A percentile compares a stretch with the other conserved stretches of the same genome.
These are phyloP conservation scores for Trissoscelio sp. DNA, from an alignment of 2,888 invertebrate genomes.

Conservation along the genomic window DNA sequence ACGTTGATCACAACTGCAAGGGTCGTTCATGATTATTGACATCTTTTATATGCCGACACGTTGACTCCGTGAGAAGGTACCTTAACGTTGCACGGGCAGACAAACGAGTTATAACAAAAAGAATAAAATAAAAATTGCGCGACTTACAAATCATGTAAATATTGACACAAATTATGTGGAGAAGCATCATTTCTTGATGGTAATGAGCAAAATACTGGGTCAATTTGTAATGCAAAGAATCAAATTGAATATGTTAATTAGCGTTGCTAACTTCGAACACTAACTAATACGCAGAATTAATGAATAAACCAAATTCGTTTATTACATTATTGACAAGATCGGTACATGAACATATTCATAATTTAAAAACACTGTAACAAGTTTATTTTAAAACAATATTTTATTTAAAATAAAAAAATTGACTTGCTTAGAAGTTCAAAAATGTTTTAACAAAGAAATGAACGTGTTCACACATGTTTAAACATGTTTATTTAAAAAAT, in stretches of 20 bases:
- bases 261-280: neutral
- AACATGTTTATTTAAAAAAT: no score
- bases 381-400: no score
- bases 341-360: no score
- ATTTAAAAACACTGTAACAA: no score
- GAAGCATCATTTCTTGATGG: constrained; percentile 10
- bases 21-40: constrained; percentile 66
- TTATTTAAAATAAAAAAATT: no score
- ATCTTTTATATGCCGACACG: constrained; percentile 41
- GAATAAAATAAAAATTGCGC: constrained; percentile 27
- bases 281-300: neutral
- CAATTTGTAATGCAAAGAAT: constrained; percentile 38
- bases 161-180: constrained; percentile 12
- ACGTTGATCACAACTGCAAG: constrained; percentile 61
- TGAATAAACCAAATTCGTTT: no score
- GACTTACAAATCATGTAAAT: constrained; percentile 41
- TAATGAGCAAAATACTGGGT: constrained; percentile 35
- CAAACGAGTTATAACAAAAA: no score
- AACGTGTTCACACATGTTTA: no score
- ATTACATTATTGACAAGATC: no score
- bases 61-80: constrained; percentile 37
- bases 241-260: constrained; percentile 24
- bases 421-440: no score
- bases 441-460: no score
- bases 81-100: constrained; percentile 20